Conservation (phyloP, 2,113 vertebrate species). For the Symphodus melops region DNA sequence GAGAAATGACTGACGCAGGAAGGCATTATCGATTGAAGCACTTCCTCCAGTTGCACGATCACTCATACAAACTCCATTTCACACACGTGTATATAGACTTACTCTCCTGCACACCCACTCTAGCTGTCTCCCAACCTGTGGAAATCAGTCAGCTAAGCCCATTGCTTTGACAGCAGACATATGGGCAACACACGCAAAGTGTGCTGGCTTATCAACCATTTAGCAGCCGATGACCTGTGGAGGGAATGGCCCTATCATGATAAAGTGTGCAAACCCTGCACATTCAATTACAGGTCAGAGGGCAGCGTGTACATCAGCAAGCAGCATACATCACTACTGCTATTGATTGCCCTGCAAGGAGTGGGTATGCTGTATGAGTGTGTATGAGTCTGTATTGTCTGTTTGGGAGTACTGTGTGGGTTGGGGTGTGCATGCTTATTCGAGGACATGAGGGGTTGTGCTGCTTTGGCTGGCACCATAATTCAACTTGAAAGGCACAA, state of each 20-base stretch:
- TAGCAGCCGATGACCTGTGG: slow-evolving; percentile 76
- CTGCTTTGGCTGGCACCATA: slow-evolving; percentile 31
- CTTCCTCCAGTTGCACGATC: slow-evolving; percentile 7
- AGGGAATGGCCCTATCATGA: slow-evolving; percentile 68
- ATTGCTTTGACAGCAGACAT: slow-evolving; percentile 69
- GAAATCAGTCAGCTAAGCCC: slow-evolving; percentile 59
- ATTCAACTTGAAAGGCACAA: slow-evolving; percentile 59
- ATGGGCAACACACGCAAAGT: slow-evolving; percentile 51
- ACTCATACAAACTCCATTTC: slow-evolving; percentile 11
- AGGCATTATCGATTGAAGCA: slow-evolving; percentile 52
- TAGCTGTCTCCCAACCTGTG: slow-evolving; percentile 37
- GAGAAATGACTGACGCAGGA: slow-evolving; percentile 50
- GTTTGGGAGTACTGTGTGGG: slow-evolving; percentile 20
- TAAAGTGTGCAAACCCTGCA: slow-evolving; percentile 70
- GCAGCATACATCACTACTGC: slow-evolving; percentile 67
- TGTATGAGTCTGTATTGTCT: slow-evolving; percentile 6
- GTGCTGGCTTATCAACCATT: slow-evolving; percentile 74
- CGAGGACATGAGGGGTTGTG: slow-evolving; percentile 12
- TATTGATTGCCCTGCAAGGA: slow-evolving; percentile 61
- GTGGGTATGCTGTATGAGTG: slow-evolving; percentile 24
- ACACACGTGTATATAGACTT: slow-evolving; percentile 1
- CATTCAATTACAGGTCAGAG: slow-evolving; percentile 79
- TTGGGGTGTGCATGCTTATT: slow-evolving; percentile 4
- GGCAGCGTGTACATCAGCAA: slow-evolving; percentile 57
- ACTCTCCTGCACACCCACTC: slow-evolving; percentile 2